Base-by-base conservation (phyloP, 2,113 vertebrate species). In the Mesoclemmys tuberculata region DNA sequence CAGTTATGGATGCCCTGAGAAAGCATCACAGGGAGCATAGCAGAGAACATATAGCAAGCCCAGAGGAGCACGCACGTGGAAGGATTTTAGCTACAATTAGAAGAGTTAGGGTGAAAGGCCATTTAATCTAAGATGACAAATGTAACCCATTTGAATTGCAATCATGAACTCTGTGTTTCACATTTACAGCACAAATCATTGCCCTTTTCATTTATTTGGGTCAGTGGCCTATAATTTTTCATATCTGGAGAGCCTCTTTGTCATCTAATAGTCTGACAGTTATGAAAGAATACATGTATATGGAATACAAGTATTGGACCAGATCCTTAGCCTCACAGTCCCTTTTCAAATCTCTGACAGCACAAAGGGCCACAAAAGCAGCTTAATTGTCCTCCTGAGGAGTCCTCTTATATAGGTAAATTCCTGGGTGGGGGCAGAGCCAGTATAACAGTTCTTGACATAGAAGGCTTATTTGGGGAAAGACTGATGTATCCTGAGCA, bases 171-270 rank as follows among this genome's bases (percentile, higher is more conserved):
- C 0, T 82, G 16, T 89, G 13, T 90, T 91, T 92, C 49, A 85
- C 87, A 92, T 64, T 90, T 89, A 68, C 64, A 75, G 46, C 9
- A 79, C 75, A 96, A 92, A 91, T 14, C 74, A 85, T 94, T 88
- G 74, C 58, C n/a, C 41, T 91, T 94, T 96, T 79, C 79, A 90
- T 92, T 90, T 95, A 74, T 93, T 94, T 93, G 54, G 80, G 87
- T 82, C 46, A 81, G 31, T 90, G 1, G 0, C 74, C 78, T 81
- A 90, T 88, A 96, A 93, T 75, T 51, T 96, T 90, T 75, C 83
- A 46, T 85, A 93, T 84, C 46, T 92, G 75, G 54, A 94, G 85
- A 95, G 41, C 49, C 54, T 64, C n/a, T 90, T 90, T 96, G 83
- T 86, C 92, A 93, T 1, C 74, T 80, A 87, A 87, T 44, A 92